These are phyloP conservation scores for Clavelina lepadiformis DNA, from an alignment of 23 tunicate species.

Conservation along the genomic window DNA sequence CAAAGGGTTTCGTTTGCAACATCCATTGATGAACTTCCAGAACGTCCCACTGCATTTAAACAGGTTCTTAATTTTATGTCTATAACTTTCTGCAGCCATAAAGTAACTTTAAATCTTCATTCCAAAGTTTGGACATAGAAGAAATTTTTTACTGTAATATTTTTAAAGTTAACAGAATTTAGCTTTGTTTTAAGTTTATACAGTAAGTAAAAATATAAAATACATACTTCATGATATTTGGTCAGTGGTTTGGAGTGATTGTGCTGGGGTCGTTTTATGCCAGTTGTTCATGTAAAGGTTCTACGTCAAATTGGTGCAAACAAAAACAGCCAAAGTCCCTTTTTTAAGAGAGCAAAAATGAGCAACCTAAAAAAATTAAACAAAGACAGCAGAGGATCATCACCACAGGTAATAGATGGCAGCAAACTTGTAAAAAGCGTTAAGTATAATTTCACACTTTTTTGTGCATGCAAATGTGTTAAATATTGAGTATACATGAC, in stretches of 20 bases:
- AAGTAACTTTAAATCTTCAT: background rate
- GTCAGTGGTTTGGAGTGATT: too few species aligned
- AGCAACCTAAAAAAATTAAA: slow-evolving; percentile 24
- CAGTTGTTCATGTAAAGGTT: too few species aligned
- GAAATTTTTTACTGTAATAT: too few species aligned
- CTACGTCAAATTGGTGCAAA: slow-evolving; percentile 35
- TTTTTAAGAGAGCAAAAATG: slow-evolving; percentile 28
- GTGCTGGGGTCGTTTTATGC: too few species aligned
- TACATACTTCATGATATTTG: too few species aligned
- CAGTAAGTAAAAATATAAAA: too few species aligned
- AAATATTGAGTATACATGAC: too few species aligned
- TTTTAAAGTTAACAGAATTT: too few species aligned
- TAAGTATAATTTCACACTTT: background rate
- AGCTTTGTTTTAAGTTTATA: too few species aligned
- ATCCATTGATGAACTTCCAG: slow-evolving; percentile 49
- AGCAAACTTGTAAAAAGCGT: background rate
- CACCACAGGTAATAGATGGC: slow-evolving; percentile 19
- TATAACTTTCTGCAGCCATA: too few species aligned
- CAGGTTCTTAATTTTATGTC: too few species aligned
- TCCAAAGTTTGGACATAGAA: background rate
- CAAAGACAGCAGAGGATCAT: slow-evolving; percentile 17
- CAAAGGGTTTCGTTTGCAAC: slow-evolving; percentile 63
- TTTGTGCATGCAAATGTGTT: too few species aligned
- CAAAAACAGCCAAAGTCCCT: background rate
- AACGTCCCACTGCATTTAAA: slow-evolving; percentile 53